Conservation (phyloP, 1,140 invertebrate species). For the Orchesella cincta region DNA sequence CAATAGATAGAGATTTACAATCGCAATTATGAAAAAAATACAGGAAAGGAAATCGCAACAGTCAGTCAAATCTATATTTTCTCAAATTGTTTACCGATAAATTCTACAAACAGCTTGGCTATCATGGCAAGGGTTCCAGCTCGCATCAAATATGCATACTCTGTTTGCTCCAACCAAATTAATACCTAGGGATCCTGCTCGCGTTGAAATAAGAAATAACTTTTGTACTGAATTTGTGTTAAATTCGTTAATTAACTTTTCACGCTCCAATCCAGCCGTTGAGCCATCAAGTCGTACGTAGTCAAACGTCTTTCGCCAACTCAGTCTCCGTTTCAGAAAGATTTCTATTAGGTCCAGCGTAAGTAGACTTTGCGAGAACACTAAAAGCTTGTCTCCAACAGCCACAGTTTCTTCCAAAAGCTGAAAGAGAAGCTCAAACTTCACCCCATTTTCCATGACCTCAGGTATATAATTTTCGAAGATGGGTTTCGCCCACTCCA, state of each 20-base stretch:
- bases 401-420: conserved; percentile 86
- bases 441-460: conserved; percentile 88
- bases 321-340: conserved; percentile 73
- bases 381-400: conserved; percentile 85
- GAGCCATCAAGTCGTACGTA: conserved; percentile 83
- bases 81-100: conserved; percentile 70
- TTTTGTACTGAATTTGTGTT: conserved; percentile 87
- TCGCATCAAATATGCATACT: conserved; percentile 94
- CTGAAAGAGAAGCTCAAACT: conserved; percentile 92
- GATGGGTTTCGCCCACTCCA: conserved; percentile 70
- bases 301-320: conserved; percentile 44
- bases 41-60: not conserved
- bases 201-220: conserved; percentile 94
- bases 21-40: not conserved
- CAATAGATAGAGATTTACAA: conserved; percentile 24
- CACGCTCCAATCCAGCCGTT: conserved; percentile 87
- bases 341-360: conserved; percentile 97
- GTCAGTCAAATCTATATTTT: not conserved
- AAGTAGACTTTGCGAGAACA: conserved; percentile 92
- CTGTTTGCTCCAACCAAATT: conserved; percentile 96
- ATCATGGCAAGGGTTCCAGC: conserved; percentile 99
- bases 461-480: conserved; percentile 85
- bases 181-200: conserved; percentile 94
- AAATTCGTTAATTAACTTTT: conserved; percentile 96
- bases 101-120: conserved; percentile 97